These are phyloP conservation scores for Garrulus glandarius DNA, from an alignment of 2,797 vertebrate genomes.

Conservation along the genomic window DNA sequence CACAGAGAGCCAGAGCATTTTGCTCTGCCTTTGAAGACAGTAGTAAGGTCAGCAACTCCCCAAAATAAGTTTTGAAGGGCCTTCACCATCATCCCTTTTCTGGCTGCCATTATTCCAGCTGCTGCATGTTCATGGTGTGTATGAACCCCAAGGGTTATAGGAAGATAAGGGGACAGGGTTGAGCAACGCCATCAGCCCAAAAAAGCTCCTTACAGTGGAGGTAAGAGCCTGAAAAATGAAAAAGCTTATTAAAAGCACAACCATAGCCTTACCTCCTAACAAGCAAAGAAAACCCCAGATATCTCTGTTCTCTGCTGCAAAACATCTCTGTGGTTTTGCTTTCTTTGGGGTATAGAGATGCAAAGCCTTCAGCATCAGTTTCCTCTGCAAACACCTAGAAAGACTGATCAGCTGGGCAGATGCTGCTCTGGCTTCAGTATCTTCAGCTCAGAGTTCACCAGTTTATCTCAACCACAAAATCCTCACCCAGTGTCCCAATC, in stretches of 20 bases:
- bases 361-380: background rate
- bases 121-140: background rate
- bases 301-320: background rate
- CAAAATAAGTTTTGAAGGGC: background rate
- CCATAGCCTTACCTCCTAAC: background rate
- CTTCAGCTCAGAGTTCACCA: background rate
- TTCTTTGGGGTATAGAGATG: background rate
- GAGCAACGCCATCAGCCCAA: background rate
- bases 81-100: background rate
- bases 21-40: background rate
- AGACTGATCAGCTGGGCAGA: background rate
- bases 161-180: background rate
- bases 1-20: background rate
- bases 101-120: background rate
- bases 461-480: background rate
- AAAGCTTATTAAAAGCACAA: background rate
- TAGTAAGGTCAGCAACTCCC: background rate
- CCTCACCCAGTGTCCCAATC: background rate
- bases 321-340: accelerated
- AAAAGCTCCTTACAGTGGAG: background rate
- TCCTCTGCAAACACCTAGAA: background rate
- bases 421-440: background rate
- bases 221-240: background rate
- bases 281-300: background rate
- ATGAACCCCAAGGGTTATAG: no score